Evolutionary conservation across 2,888 invertebrate genomes (phyloP).

Genomic region (Frankliniella intonsa): DNA sequence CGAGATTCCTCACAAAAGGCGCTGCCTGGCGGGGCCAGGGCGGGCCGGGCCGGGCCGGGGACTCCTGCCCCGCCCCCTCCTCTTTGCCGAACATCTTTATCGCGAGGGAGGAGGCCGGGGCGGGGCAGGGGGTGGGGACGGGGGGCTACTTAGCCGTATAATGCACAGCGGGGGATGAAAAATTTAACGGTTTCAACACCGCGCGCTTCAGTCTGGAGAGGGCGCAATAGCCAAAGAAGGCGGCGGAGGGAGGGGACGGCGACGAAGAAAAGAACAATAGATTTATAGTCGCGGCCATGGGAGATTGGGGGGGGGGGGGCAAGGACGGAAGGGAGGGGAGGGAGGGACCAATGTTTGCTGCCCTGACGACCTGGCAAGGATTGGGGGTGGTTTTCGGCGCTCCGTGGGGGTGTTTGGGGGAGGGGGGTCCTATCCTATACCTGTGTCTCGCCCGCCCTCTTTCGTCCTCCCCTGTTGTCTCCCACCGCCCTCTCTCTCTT

Average conservation of each 20-base stretch:
- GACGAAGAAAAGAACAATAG: constrained; percentile 14
- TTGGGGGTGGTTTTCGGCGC: background rate
- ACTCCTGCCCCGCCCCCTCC: background rate
- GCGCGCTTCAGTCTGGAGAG: background rate
- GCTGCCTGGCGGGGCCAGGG: background rate
- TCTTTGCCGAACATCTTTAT: constrained; percentile 5
- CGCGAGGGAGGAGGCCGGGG: background rate
- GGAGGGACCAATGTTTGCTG: constrained; percentile 7
- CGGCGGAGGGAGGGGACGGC: background rate
- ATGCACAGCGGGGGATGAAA: constrained; percentile 4
- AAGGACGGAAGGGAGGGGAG: no score
- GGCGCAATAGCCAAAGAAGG: background rate
- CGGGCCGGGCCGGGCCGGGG: background rate
- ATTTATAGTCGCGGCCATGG: constrained; percentile 5
- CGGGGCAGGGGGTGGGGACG: no score
- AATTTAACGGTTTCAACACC: constrained; percentile 23
- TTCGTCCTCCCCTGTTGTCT: background rate
- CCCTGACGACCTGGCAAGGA: constrained; percentile 23
- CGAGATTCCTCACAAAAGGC: background rate
- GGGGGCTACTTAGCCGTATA: constrained; percentile 17
- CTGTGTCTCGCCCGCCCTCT: background rate
- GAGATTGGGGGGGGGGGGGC: background rate
- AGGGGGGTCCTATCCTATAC: background rate
- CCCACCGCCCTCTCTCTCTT: background rate
- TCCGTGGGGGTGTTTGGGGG: background rate